A percentile compares a stretch with the other conserved stretches of the same genome.
These are phyloP conservation scores for Falco biarmicus DNA, from an alignment of 2,797 vertebrate genomes.

Conservation along the genomic window DNA sequence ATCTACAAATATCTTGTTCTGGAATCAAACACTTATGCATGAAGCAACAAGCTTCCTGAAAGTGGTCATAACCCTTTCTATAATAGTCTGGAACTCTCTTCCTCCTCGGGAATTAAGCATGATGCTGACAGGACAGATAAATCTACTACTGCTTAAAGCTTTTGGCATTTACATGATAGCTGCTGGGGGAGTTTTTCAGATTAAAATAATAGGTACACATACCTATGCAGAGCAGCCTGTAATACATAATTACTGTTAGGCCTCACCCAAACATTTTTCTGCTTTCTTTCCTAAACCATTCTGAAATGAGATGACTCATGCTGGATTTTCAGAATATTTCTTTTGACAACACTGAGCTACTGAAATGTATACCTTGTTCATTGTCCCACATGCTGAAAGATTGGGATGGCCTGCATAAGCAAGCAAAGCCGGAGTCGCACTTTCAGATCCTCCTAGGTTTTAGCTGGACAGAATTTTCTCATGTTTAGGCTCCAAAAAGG, in stretches of 20 bases:
- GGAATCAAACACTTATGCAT: not conserved
- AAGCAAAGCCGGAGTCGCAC: not conserved
- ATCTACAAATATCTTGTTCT: not conserved
- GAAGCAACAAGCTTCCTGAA: not conserved
- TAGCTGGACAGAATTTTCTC: not conserved
- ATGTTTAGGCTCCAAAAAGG: not conserved
- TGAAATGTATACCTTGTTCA: not conserved
- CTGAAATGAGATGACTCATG: not conserved
- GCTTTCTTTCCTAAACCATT: conserved; percentile 3
- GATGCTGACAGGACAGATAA: not conserved
- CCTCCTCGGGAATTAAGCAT: not conserved
- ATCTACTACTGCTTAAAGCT: not conserved
- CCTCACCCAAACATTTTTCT: conserved; percentile 37
- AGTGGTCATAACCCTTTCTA: not conserved
- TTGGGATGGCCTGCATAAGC: not conserved
- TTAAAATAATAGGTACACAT: not conserved
- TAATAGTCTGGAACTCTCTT: not conserved
- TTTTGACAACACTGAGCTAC: not conserved
- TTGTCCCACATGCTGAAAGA: not conserved
- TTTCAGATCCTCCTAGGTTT: not conserved
- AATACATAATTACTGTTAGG: conserved; percentile 16
- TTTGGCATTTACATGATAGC: not conserved
- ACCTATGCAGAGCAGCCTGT: not conserved
- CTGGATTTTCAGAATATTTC: not conserved
- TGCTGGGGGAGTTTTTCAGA: not conserved